These are phyloP conservation scores for Koerneria pararmatus DNA, from an alignment of 2,888 invertebrate species.

Conservation along the genomic window DNA sequence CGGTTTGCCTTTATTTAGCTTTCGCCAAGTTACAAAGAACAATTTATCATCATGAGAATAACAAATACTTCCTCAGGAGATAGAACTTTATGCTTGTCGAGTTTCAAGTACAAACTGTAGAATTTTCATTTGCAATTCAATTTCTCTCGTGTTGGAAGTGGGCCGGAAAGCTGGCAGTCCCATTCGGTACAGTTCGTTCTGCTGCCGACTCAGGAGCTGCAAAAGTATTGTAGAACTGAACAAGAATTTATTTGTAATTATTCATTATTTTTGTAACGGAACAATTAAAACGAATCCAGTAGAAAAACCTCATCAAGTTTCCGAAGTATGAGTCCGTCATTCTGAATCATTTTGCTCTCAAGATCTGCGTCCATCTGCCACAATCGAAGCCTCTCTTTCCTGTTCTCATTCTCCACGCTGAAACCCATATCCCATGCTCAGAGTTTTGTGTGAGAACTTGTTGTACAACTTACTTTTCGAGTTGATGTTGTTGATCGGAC, in stretches of 20 bases:
- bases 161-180: conserved; percentile 26
- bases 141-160: conserved; percentile 25
- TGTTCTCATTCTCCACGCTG: conserved; percentile 23
- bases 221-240: not conserved
- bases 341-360: conserved; percentile 24
- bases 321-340: conserved; percentile 13
- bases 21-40: not conserved
- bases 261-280: not conserved
- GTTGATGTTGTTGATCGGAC: conserved; percentile 24
- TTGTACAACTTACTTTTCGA: conserved; percentile 20
- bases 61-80: not conserved
- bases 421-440: not conserved
- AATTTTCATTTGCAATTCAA: conserved; percentile 28
- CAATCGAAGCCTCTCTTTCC: conserved; percentile 15
- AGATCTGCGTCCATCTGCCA: conserved; percentile 25
- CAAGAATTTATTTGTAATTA: not conserved
- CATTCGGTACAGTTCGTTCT: conserved; percentile 20
- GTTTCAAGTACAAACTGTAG: conserved; percentile 24
- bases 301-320: conserved; percentile 9
- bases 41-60: not conserved
- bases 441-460: not conserved
- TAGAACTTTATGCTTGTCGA: not conserved
- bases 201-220: conserved; percentile 24
- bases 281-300: not conserved
- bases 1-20: not conserved